Evolutionary conservation across 2,888 invertebrate species (phyloP), one percentile per base, ranked within the genome.

Genomic region (Zaprionus bogoriensis): DNA sequence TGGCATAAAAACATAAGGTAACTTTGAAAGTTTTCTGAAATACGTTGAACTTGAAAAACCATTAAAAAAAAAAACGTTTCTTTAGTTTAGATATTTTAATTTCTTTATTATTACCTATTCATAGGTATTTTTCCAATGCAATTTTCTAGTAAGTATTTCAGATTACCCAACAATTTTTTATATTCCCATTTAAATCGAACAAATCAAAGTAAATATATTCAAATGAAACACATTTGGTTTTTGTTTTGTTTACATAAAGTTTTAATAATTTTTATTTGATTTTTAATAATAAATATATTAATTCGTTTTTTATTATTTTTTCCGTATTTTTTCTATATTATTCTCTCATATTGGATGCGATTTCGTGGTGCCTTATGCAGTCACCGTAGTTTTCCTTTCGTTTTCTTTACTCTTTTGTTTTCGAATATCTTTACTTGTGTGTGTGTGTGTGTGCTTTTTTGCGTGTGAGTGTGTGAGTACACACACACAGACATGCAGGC

Each of bases 271-370:
- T 78, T 74, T 85, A 77, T 79, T 79, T 77, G 78, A 79, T 75
- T 81, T 84, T 84, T 74, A 84, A 81, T 79, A 79, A 72, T 79
- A 79, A 79, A 84, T 80, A 85, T 83, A 77, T 82, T 77, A 67
- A 81, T 80, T 70, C 45, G 54, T 10, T 60, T 41, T 39, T 50
- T 20, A 9, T 39, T 28, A 14, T 30, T 55, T 38, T 28, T 27
- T 30, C n/a, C n/a, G n/a, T n/a, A n/a, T 54, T 48, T 12, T 30
- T 42, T 65, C 61, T 52, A 28, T 48, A 27, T 60, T 48, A 27
- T 60, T 65, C 45, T 48, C 53, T 67, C 45, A 47, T 55, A 39
- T 48, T 50, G 42, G 39, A 67, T 71, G 66, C 45, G 39, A 12
- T 59, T 30, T 55, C 62, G 52, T 52, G 60, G 42, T 39, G n/a